These are phyloP conservation scores for Taenaris catops DNA, from an alignment of 2,888 invertebrate species.

Conservation along the genomic window DNA sequence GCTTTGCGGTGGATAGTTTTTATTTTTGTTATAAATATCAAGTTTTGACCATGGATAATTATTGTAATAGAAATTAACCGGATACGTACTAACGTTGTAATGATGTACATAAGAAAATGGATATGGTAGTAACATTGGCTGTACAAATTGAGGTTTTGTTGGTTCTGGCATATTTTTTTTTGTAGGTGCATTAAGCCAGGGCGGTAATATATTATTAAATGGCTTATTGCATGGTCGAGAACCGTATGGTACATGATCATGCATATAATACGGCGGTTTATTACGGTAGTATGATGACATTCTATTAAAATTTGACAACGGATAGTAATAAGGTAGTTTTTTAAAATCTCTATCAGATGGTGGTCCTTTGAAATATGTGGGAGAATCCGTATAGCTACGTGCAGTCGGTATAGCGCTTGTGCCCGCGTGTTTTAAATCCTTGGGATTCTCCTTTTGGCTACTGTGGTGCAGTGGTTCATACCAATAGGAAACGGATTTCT, in stretches of 20 bases:
- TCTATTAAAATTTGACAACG: constrained; percentile 45
- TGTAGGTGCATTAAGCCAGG: constrained; percentile 22
- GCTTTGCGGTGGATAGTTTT: constrained; percentile 28
- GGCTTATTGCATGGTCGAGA: constrained; percentile 23
- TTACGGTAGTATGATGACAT: constrained; percentile 40
- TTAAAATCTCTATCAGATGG: constrained; percentile 34
- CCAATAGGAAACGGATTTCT: constrained; percentile 37
- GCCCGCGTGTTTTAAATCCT: constrained; percentile 31
- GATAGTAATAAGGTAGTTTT: constrained; percentile 49
- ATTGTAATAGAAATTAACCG: constrained; percentile 27
- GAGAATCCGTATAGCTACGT: constrained; percentile 19
- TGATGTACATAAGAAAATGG: constrained; percentile 45
- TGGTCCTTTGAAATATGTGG: constrained; percentile 34
- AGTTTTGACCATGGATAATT: constrained; percentile 35
- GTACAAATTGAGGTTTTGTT: constrained; percentile 25
- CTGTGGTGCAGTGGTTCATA: constrained; percentile 39
- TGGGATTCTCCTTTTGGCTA: constrained; percentile 25
- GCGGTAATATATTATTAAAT: constrained; percentile 17
- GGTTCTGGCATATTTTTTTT: constrained; percentile 25
- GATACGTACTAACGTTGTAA: constrained; percentile 33
- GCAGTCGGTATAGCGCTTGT: constrained; percentile 25
- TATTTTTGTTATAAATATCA: constrained; percentile 29
- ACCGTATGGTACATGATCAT: constrained; percentile 7
- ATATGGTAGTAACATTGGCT: constrained; percentile 41
- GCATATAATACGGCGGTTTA: constrained; percentile 15